Percentiles rank a stretch among this genome's conserved stretches.
Evolutionary conservation across 2,113 vertebrate genomes (phyloP).

Genomic region (Lophura nycthemera): DNA sequence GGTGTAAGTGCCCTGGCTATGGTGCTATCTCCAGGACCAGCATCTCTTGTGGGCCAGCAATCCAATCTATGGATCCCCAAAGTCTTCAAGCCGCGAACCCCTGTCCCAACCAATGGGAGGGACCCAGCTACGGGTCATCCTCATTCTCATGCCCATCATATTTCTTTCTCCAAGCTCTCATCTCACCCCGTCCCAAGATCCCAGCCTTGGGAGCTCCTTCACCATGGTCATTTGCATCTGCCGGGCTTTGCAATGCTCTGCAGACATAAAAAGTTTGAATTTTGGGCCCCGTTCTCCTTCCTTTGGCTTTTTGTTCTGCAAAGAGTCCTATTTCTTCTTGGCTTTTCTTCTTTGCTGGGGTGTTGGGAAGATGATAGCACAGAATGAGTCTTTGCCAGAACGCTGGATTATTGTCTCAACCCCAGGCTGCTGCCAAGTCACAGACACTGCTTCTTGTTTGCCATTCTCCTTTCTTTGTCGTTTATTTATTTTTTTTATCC

Average conservation of each 20-base stretch:
- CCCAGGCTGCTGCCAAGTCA: constrained; percentile 49
- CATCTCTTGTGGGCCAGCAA: not conserved
- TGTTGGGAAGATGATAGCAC: constrained; percentile 55
- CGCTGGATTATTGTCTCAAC: constrained; percentile 30
- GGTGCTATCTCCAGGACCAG: not conserved
- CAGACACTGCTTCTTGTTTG: constrained; percentile 21
- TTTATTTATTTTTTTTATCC: not conserved
- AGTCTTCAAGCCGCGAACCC: not conserved
- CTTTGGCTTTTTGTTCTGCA: not conserved
- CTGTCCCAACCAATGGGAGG: not conserved
- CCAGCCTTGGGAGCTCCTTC: not conserved
- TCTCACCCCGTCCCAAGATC: not conserved
- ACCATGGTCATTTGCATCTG: not conserved
- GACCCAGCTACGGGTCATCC: not conserved
- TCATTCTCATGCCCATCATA: not conserved
- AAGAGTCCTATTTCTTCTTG: constrained; percentile 40
- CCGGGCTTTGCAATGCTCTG: not conserved
- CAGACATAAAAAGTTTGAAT: too few species aligned
- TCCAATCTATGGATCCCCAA: not conserved
- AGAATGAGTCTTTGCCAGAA: constrained; percentile 1
- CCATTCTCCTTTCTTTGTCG: constrained; percentile 27
- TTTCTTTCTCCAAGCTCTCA: not conserved
- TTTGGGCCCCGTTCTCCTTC: not conserved
- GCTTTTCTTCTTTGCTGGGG: not conserved
- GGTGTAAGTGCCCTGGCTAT: not conserved